Percentiles rank a stretch among this genome's conserved stretches.
phyloP scores from a whole-genome alignment of 2,113 vertebrate genomes.

The Sorex araneus region DNA sequence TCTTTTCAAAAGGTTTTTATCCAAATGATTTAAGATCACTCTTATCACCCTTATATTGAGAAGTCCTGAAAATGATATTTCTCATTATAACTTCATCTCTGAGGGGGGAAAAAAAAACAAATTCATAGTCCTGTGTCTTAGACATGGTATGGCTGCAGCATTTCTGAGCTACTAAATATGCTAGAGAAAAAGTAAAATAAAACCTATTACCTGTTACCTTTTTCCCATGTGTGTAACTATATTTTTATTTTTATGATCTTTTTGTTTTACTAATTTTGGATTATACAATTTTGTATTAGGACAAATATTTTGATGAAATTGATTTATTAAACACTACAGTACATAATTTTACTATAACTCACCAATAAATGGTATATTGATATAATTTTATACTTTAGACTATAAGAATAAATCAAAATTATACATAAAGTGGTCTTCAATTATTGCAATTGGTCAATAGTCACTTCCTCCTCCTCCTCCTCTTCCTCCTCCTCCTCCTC shows the following conservation, averaged over 20 bases:
- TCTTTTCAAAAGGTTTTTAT: slow-evolving; percentile 35
- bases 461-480: too few relatives aligned
- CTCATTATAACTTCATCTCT: slow-evolving; percentile 43
- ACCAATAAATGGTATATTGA: not conserved
- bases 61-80: slow-evolving; percentile 59
- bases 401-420: not conserved
- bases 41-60: slow-evolving; percentile 62
- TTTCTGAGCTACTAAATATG: not conserved
- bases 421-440: not conserved
- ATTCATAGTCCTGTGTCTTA: slow-evolving; percentile 10
- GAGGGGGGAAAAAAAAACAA: not conserved
- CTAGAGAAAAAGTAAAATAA: not conserved
- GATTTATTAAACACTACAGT: slow-evolving; percentile 3
- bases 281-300: slow-evolving; percentile 38
- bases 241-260: not conserved
- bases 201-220: not conserved
- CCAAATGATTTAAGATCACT: slow-evolving; percentile 65
- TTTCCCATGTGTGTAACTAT: slow-evolving; percentile 1
- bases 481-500: too few relatives aligned
- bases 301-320: slow-evolving; percentile 15
- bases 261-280: not conserved
- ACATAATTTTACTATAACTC: not conserved
- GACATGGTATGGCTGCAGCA: slow-evolving; percentile 21
- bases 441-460: not conserved
- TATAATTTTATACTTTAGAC: not conserved